A percentile compares a stretch with the other conserved stretches of the same genome.
phyloP scores from a whole-genome alignment of 2,797 vertebrate genomes.

The Etheostoma perlongum region DNA sequence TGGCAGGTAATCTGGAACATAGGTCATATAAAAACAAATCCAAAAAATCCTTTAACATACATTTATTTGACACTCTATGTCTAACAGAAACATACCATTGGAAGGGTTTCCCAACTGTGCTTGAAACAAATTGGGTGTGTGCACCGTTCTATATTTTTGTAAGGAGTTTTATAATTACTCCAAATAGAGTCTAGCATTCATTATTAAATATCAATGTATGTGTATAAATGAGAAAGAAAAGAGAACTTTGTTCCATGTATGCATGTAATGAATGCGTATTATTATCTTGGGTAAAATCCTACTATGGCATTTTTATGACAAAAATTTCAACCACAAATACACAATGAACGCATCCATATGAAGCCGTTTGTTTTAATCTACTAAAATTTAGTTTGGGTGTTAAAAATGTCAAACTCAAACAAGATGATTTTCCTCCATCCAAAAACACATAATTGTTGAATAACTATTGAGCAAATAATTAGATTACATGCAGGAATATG shows the following conservation, averaged over 20 bases:
- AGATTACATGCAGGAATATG: conserved; percentile 4
- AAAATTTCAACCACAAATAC: background rate
- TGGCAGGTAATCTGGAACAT: conserved; percentile 11
- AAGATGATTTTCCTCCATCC: background rate
- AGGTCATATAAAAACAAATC: background rate
- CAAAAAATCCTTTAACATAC: conserved; percentile 6
- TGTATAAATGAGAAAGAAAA: conserved; percentile 7
- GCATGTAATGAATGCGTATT: background rate
- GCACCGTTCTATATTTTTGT: background rate
- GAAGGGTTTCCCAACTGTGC: background rate
- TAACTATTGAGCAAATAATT: background rate
- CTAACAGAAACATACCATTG: background rate
- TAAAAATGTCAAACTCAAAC: background rate
- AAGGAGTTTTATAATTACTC: conserved; percentile 1
- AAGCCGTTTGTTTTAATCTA: background rate
- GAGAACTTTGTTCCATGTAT: background rate
- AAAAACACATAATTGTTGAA: background rate
- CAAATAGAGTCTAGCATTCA: background rate
- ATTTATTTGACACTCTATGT: background rate
- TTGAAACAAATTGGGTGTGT: background rate
- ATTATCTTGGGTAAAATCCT: conserved; percentile 10
- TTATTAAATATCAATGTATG: conserved; percentile 15
- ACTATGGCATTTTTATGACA: background rate
- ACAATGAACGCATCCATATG: background rate
- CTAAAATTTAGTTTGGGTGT: background rate